Conservation (phyloP, 1,140 invertebrate species). For the Phocides pigmalion region DNA sequence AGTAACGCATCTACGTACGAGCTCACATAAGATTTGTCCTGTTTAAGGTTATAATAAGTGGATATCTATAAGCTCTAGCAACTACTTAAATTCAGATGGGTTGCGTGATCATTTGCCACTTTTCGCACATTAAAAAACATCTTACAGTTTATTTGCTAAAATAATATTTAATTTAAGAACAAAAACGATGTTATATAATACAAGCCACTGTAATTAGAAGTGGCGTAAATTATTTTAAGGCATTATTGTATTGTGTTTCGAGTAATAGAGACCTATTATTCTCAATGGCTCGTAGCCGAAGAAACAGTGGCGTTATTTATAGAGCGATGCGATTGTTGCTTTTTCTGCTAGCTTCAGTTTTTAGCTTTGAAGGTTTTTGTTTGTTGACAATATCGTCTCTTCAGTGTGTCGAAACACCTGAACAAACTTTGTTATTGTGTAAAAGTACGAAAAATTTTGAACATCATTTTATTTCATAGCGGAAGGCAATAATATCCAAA, state of each 20-base stretch:
- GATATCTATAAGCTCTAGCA: no score
- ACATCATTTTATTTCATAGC: neutral
- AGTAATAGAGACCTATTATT: slow-evolving; percentile 9
- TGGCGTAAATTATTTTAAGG: neutral
- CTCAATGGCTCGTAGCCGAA: slow-evolving; percentile 11
- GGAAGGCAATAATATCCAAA: neutral
- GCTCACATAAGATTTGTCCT: no score
- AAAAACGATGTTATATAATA: neutral
- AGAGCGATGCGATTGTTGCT: slow-evolving; percentile 17
- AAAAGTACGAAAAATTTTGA: neutral
- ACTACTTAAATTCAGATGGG: no score
- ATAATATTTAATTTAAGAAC: neutral
- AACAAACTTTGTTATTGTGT: slow-evolving; percentile 20
- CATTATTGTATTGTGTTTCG: neutral
- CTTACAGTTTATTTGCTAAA: no score
- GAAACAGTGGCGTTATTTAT: slow-evolving; percentile 26
- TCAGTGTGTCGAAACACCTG: slow-evolving; percentile 26
- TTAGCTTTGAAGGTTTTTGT: slow-evolving; percentile 30
- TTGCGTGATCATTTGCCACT: no score
- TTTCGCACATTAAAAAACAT: no score
- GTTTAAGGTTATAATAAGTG: no score
- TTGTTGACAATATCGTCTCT: slow-evolving; percentile 28
- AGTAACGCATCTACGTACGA: no score
- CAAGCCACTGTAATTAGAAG: neutral
- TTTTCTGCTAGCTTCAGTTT: slow-evolving; percentile 30